Conservation (phyloP, 2,797 vertebrate genomes). For the Leuciscus waleckii region DNA sequence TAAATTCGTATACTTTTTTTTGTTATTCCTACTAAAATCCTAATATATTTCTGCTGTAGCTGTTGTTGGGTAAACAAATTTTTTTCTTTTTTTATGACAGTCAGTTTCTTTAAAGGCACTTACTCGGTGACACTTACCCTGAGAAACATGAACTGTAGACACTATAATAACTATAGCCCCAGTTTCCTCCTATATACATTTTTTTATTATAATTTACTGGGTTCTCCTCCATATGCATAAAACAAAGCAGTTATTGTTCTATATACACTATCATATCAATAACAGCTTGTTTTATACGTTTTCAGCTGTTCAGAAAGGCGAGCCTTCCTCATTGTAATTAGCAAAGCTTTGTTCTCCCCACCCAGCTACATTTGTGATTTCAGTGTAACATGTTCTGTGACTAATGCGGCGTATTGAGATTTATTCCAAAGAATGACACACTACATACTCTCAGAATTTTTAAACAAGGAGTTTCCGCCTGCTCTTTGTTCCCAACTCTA, state of each 20-base stretch:
- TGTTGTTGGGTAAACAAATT: background rate
- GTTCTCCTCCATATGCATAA: background rate
- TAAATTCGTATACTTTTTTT: background rate
- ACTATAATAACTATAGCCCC: background rate
- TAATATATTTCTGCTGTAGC: background rate
- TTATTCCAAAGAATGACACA: constrained; percentile 54
- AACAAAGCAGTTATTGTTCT: constrained; percentile 45
- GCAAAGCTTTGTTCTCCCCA: constrained; percentile 74
- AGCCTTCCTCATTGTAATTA: constrained; percentile 73
- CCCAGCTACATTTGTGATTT: constrained; percentile 78
- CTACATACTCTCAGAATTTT: constrained; percentile 67
- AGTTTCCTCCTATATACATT: background rate
- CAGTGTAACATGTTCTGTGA: constrained; percentile 75
- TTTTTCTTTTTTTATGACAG: too few species aligned
- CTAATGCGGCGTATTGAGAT: constrained; percentile 71
- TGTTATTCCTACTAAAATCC: background rate
- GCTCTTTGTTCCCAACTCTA: constrained; percentile 19
- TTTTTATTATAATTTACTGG: background rate
- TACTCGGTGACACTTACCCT: background rate
- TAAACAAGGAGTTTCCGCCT: constrained; percentile 14
- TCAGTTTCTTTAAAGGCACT: background rate
- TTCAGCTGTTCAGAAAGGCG: constrained; percentile 65
- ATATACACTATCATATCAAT: constrained; percentile 64
- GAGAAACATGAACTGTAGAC: background rate
- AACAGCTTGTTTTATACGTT: constrained; percentile 57